A percentile compares a stretch with the other conserved stretches of the same genome.
Conservation (phyloP, 2,113 vertebrate genomes). For the Pseudorectes ferrugineus region DNA sequence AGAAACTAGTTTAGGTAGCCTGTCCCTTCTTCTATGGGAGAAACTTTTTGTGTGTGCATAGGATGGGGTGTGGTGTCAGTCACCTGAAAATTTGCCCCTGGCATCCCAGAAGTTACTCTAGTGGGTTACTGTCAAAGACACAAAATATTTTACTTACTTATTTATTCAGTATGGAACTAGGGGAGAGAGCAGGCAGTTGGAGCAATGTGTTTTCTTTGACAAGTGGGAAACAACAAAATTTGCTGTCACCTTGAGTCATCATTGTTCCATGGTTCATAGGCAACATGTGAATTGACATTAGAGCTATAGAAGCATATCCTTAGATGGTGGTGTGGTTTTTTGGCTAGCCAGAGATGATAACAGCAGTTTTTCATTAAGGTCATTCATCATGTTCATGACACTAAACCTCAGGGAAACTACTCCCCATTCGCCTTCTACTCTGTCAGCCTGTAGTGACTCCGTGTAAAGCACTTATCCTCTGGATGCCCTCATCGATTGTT, state of each 20-base stretch:
- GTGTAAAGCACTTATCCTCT: not conserved
- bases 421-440: not conserved
- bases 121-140: not conserved
- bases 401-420: not conserved
- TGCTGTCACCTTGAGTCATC: not conserved
- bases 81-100: not conserved
- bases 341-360: not conserved
- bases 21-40: not conserved
- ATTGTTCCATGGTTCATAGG: not conserved
- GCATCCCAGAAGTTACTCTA: not conserved
- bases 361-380: not conserved
- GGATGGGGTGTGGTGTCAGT: not conserved
- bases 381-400: not conserved
- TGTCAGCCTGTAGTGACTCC: not conserved
- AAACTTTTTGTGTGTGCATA: not conserved
- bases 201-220: not conserved
- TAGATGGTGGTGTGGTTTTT: not conserved
- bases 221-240: not conserved
- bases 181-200: not conserved
- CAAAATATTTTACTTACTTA: not conserved
- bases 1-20: not conserved
- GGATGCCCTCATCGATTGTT: accelerated
- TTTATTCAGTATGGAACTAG: not conserved
- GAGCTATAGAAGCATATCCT: not conserved
- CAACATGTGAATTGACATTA: not conserved